Conservation (phyloP, 2,113 vertebrate species). For the Gavialis gangeticus region DNA sequence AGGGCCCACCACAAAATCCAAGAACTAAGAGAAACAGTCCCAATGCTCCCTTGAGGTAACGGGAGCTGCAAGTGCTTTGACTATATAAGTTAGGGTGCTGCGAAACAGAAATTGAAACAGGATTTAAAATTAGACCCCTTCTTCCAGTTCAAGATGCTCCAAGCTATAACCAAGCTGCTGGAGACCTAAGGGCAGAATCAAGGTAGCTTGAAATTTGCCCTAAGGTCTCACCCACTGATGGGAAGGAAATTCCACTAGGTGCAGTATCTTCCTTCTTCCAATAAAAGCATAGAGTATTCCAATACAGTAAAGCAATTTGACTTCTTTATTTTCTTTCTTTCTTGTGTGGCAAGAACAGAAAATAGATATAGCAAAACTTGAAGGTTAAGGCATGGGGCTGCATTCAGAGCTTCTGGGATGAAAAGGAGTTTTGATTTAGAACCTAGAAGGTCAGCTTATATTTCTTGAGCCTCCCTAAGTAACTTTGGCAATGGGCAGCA, state of each 20-base stretch:
- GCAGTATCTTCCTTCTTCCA: background rate
- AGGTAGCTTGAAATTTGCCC: background rate
- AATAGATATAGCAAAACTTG: no score
- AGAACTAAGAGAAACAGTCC: background rate
- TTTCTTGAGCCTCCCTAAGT: background rate
- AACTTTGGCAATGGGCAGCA: background rate
- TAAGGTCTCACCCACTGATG: background rate
- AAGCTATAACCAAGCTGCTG: background rate
- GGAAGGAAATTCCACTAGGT: accelerated
- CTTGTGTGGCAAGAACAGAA: background rate
- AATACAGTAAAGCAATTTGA: background rate
- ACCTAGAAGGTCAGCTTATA: background rate
- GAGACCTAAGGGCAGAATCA: background rate
- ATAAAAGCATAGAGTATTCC: background rate
- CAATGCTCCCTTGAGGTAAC: background rate
- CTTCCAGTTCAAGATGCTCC: background rate
- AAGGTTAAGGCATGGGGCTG: background rate
- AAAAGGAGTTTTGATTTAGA: background rate
- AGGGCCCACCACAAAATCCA: background rate
- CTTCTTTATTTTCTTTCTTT: background rate
- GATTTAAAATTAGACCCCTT: background rate
- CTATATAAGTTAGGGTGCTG: background rate
- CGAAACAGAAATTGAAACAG: background rate
- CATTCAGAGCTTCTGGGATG: background rate
- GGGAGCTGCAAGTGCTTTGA: background rate